Evolutionary conservation across 2,888 invertebrate genomes (phyloP), one percentile per base, ranked within the genome.

Genomic region (Aphodius sticticus): DNA sequence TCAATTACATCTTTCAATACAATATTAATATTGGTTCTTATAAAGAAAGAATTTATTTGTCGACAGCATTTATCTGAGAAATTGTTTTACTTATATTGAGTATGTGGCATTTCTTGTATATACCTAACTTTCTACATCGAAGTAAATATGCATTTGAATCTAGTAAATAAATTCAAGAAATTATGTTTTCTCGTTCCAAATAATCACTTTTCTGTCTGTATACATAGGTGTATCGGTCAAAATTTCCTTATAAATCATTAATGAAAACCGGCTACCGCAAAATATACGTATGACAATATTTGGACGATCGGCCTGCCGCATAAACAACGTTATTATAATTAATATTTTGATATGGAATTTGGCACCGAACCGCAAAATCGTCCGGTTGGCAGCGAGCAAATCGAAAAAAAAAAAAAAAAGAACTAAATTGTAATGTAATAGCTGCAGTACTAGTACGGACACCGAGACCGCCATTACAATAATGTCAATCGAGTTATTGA

Each of bases 401-500:
- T 53, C 6, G 12, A 53, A 53, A 53, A 53, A 53, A 53, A 5
- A 5, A 12, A 53, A 53, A 53, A 53, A 53, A 53, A 5, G 12
- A 12, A 53, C 53, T 53, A 53, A 53, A 53, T 53, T 53, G 53
- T 53, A 53, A 53, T 53, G 53, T 12, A 53, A 53, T 53, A 53
- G 53, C 53, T 12, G 26, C 26, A 2, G 26, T 26, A 53, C 53
- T 53, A 2, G 53, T 53, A 12, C 9, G 9, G 7, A 7, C 1
- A 53, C 12, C 53, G 9, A 53, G 12, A 53, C 53, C 53, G 53
- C 53, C 53, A 53, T 53, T 53, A 53, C 53, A 53, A 53, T 53
- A 53, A 53, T 53, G 53, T 53, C 53, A 53, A 53, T 53, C 53
- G 53, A 53, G 53, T 53, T 53, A 53, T 53, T 53, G 53, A 53